phyloP scores from a whole-genome alignment of 2,797 vertebrate species.

The Lithobates sylvaticus region DNA sequence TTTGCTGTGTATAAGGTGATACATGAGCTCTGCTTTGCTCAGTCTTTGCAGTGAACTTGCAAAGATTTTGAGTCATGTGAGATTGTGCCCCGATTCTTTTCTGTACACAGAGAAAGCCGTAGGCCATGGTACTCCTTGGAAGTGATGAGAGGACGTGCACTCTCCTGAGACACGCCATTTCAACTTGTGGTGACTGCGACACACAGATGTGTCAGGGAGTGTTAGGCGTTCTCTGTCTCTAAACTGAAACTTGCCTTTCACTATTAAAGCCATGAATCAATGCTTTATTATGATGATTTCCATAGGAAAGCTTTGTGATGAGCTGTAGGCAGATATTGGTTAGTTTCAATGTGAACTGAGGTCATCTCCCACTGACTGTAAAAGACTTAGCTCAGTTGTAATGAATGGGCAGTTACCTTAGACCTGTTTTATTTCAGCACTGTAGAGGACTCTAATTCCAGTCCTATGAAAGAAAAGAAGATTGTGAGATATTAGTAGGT shows the following conservation, averaged over 20 bases:
- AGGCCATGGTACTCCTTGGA: conserved; percentile 65
- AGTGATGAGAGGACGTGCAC: conserved; percentile 65
- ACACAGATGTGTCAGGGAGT: conserved; percentile 66
- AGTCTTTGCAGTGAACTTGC: conserved; percentile 44
- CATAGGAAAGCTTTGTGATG: conserved; percentile 12
- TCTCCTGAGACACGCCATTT: conserved; percentile 67
- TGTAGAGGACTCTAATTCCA: conserved; percentile 3
- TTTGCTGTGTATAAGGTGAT: neutral
- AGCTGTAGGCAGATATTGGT: conserved; percentile 30
- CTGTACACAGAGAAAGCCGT: conserved; percentile 66
- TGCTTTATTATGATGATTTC: conserved; percentile 19
- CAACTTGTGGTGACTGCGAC: conserved; percentile 57
- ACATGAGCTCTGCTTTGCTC: conserved; percentile 29
- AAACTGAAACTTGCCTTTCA: conserved; percentile 35
- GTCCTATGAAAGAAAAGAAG: conserved; percentile 25
- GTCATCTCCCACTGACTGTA: neutral
- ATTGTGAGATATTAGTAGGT: conserved; percentile 31
- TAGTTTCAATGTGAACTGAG: conserved; percentile 24
- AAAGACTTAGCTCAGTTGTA: neutral
- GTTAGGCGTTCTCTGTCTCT: conserved; percentile 60
- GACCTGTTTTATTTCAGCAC: neutral
- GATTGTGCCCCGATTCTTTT: conserved; percentile 60
- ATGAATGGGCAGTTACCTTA: conserved; percentile 6
- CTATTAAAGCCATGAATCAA: conserved; percentile 52
- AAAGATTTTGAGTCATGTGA: conserved; percentile 42